Percentiles rank a stretch among this genome's conserved stretches.
Evolutionary conservation across 1,140 invertebrate species (phyloP).

Genomic region (Lysiphlebus fabarum): DNA sequence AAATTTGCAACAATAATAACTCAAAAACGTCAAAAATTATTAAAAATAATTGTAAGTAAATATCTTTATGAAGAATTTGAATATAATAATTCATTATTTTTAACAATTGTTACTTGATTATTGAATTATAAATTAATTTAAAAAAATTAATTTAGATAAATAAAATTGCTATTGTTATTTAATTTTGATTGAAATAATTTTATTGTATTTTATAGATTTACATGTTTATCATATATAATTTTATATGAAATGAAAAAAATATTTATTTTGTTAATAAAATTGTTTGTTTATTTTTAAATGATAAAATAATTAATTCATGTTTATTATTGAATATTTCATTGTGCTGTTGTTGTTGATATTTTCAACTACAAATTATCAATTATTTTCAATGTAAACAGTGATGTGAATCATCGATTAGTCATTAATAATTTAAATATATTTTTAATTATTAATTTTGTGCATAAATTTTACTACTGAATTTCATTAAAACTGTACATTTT

Average conservation of each 20-base stretch:
- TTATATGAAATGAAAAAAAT: too few species aligned
- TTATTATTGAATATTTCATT: too few species aligned
- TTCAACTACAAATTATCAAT: not conserved
- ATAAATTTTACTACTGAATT: constrained; percentile 7
- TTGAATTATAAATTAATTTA: not conserved
- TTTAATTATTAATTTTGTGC: not conserved
- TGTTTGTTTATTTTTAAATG: too few species aligned
- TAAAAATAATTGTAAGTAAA: too few species aligned
- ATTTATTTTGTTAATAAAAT: too few species aligned
- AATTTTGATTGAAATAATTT: constrained; percentile 14
- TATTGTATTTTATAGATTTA: constrained; percentile 7
- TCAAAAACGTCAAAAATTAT: too few species aligned
- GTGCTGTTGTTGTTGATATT: not conserved
- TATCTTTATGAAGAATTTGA: too few species aligned
- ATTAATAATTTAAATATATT: not conserved
- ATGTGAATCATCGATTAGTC: not conserved
- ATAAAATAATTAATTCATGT: too few species aligned
- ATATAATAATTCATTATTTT: too few species aligned
- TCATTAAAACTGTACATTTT: constrained; percentile 6
- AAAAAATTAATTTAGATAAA: not conserved
- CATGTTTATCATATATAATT: too few species aligned
- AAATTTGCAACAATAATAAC: not conserved
- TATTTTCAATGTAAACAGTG: not conserved
- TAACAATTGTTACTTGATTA: not conserved
- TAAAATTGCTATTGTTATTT: not conserved